A percentile compares a stretch with the other conserved stretches of the same genome.
These are phyloP conservation scores for Caerostris extrusa DNA, from an alignment of 1,140 invertebrate genomes.

Conservation along the genomic window DNA sequence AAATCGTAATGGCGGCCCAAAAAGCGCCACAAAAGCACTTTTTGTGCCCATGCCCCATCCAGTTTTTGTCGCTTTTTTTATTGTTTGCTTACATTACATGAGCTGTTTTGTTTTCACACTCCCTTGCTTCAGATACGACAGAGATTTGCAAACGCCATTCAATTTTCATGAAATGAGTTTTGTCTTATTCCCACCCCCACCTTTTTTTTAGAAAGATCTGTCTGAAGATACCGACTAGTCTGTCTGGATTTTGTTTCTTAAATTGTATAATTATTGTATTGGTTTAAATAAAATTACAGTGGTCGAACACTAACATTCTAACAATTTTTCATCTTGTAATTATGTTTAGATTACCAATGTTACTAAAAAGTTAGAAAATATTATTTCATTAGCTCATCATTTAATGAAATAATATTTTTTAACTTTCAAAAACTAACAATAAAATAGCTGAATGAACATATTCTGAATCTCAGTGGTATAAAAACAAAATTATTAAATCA, in stretches of 20 bases:
- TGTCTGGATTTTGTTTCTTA: background rate
- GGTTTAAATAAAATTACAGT: too few relatives aligned
- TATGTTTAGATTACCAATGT: too few relatives aligned
- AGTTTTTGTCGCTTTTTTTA: background rate
- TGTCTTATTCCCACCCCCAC: background rate
- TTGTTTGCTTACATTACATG: background rate
- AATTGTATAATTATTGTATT: too few relatives aligned
- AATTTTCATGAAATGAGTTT: background rate
- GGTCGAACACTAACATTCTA: too few relatives aligned
- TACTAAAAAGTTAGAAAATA: too few relatives aligned
- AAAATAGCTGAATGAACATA: too few relatives aligned
- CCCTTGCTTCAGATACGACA: background rate
- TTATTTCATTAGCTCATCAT: too few relatives aligned
- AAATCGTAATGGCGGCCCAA: conserved; percentile 17
- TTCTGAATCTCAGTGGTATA: too few relatives aligned
- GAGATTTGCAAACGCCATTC: background rate
- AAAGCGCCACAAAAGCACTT: conserved; percentile 30
- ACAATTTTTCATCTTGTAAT: too few relatives aligned
- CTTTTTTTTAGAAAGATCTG: background rate
- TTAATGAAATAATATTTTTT: too few relatives aligned
- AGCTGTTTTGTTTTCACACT: conserved; percentile 5
- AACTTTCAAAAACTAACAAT: too few relatives aligned
- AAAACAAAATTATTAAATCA: too few relatives aligned
- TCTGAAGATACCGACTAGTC: background rate
- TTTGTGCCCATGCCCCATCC: background rate